A percentile compares a stretch with the other conserved stretches of the same genome.
These are phyloP conservation scores for Spilosoma lubricipeda DNA, from an alignment of 2,888 invertebrate genomes.

Conservation along the genomic window DNA sequence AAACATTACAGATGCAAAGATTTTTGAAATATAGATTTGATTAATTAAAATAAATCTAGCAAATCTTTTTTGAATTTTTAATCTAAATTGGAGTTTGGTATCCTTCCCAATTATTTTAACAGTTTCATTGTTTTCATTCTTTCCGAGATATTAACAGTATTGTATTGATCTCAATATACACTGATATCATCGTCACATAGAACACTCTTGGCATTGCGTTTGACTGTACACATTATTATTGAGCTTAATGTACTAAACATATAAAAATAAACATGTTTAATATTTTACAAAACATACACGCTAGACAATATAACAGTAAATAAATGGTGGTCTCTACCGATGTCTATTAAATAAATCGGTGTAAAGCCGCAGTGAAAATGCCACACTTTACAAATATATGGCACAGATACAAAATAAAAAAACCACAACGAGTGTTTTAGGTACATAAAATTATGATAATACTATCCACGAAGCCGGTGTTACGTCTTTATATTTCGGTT, in stretches of 20 bases:
- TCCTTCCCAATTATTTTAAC: neutral
- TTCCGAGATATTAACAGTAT: neutral
- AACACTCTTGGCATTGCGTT: neutral
- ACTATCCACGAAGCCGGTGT: neutral
- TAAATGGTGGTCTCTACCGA: conserved; percentile 66
- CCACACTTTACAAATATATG: conserved; percentile 18
- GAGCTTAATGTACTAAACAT: neutral
- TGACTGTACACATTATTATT: neutral
- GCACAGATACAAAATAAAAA: conserved; percentile 5
- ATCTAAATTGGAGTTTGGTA: neutral
- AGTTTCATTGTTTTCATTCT: neutral
- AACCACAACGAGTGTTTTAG: neutral
- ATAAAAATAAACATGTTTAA: neutral
- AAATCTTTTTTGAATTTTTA: neutral
- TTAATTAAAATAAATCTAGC: too few species aligned
- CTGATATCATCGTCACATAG: neutral
- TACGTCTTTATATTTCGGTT: neutral
- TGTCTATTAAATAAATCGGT: conserved; percentile 71
- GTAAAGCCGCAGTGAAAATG: conserved; percentile 51
- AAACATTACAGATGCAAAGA: too few species aligned
- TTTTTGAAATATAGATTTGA: too few species aligned
- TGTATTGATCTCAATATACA: neutral
- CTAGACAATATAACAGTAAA: conserved; percentile 49
- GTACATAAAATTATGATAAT: conserved; percentile 1
- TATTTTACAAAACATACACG: neutral